Base-by-base conservation (phyloP, 2,797 vertebrate genomes). In the Chloroceryle amazona region DNA sequence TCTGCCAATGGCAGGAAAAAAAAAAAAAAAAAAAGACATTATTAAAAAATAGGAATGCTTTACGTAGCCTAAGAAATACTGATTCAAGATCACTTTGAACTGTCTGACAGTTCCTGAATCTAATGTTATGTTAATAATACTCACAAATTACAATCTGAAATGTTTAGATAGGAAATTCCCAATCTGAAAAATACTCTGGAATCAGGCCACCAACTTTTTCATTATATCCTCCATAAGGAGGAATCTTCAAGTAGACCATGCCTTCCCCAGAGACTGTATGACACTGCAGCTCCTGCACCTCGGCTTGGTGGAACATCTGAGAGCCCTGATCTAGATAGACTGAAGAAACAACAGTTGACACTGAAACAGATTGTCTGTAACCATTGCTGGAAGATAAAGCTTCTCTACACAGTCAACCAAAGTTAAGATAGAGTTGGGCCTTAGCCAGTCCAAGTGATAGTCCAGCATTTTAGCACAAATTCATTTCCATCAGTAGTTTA, bases 221-320 rank as follows among this genome's bases (percentile, higher is more conserved):
- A 12, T 20, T 0, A 18, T 41, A 14, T 16, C 10, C 14, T 62
- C 11, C 10, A 8, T 35, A 57, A 20, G 31, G 8, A 5, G 22
- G 11, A 62, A 31, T 57, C 35, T 49, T 67, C 13, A 61, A 44
- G 28, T 2, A 18, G 3, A 62, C 3, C 6, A 8, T 41, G 8
- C 22, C 44, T 74, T 52, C 46, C 25, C 6, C 26, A 28, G 16
- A 22, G 67, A 37, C 1, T 42, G 9, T 22, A 4, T 13, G 13
- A 47, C 68, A 49, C 9, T 7, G 31, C 68, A 80, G 33, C 5
- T 70, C 29, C 39, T 33, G 11, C 7, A 20, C 12, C 15, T 78
- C 1, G 0, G 28, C 18, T 33, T 17, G 23, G 39, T 21, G 28
- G 23, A 52, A 28, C 23, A 63, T 58, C 31, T 1, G 1, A 71